These are phyloP conservation scores for Xiphophorus maculatus DNA, from an alignment of 2,113 vertebrate species.

Conservation along the genomic window DNA sequence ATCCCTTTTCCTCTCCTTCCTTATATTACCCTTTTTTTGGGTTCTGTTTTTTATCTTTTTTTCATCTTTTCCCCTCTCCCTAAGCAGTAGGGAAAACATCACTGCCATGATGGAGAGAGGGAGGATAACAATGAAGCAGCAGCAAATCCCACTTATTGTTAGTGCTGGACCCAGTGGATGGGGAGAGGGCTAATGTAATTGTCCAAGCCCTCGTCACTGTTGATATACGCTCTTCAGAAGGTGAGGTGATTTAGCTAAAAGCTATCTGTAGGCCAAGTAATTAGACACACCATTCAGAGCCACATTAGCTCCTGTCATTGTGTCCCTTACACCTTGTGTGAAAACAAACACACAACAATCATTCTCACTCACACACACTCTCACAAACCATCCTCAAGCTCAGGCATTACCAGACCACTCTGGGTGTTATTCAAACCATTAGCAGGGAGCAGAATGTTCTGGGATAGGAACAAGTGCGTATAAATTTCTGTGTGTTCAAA, in stretches of 20 bases:
- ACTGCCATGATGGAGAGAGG: constrained; percentile 75
- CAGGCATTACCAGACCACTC: constrained; percentile 65
- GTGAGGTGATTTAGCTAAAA: constrained; percentile 86
- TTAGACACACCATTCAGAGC: constrained; percentile 83
- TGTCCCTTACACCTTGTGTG: constrained; percentile 39
- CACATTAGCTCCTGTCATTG: constrained; percentile 77
- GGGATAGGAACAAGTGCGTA: constrained; percentile 58
- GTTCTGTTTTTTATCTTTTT: constrained; percentile 36
- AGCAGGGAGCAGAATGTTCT: constrained; percentile 72
- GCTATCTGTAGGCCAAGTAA: constrained; percentile 85
- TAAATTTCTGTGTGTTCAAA: constrained; percentile 53
- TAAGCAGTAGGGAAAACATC: constrained; percentile 75
- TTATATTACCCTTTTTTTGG: constrained; percentile 52
- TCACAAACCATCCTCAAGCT: constrained; percentile 16
- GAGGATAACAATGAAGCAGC: constrained; percentile 81
- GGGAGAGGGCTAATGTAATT: constrained; percentile 84
- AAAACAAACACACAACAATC: constrained; percentile 50
- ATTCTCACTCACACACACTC: constrained; percentile 36
- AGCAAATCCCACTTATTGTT: constrained; percentile 80
- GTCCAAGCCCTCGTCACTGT: constrained; percentile 82
- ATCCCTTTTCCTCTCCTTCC: constrained; percentile 51
- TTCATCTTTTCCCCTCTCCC: constrained; percentile 33
- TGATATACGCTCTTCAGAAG: constrained; percentile 85
- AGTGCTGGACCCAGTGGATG: constrained; percentile 71
- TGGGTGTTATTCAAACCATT: constrained; percentile 83